Percentiles rank a stretch among this genome's conserved stretches.
Conservation (phyloP, 1,140 invertebrate genomes). For the Trichonephila inaurata region DNA sequence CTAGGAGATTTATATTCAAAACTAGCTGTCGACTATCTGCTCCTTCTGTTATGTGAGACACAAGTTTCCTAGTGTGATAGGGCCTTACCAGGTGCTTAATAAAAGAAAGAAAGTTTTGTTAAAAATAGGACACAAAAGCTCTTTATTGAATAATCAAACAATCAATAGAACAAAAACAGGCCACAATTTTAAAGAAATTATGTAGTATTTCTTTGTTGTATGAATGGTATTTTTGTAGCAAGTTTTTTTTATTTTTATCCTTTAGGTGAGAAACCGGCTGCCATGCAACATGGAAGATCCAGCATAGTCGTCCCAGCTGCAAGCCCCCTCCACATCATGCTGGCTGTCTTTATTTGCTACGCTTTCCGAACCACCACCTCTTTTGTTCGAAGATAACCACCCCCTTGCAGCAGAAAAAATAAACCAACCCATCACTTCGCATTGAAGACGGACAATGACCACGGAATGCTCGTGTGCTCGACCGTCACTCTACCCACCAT, state of each 20-base stretch:
- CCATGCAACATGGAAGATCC: conserved; percentile 82
- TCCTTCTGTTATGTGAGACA: too few species aligned
- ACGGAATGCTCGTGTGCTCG: background rate
- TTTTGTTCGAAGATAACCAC: conserved; percentile 64
- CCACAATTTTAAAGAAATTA: background rate
- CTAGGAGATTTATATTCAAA: too few species aligned
- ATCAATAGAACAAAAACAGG: background rate
- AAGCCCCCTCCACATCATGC: conserved; percentile 38
- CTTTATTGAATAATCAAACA: too few species aligned
- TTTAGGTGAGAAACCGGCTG: conserved; percentile 82
- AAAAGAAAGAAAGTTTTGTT: too few species aligned
- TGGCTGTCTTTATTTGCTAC: conserved; percentile 31
- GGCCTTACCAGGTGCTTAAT: too few species aligned
- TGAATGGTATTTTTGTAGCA: too few species aligned
- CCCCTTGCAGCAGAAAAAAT: background rate
- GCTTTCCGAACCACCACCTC: conserved; percentile 42
- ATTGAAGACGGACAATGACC: conserved; percentile 27
- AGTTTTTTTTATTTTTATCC: background rate
- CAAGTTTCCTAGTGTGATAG: too few species aligned
- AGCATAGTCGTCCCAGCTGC: conserved; percentile 81
- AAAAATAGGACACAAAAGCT: too few species aligned
- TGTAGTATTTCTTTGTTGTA: background rate
- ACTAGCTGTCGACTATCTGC: too few species aligned
- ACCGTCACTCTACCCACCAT: conserved; percentile 38
- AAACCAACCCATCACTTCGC: conserved; percentile 2